A percentile compares a stretch with the other conserved stretches of the same genome.
phyloP scores from a whole-genome alignment of 2,797 vertebrate genomes.

The Aplochiton taeniatus region DNA sequence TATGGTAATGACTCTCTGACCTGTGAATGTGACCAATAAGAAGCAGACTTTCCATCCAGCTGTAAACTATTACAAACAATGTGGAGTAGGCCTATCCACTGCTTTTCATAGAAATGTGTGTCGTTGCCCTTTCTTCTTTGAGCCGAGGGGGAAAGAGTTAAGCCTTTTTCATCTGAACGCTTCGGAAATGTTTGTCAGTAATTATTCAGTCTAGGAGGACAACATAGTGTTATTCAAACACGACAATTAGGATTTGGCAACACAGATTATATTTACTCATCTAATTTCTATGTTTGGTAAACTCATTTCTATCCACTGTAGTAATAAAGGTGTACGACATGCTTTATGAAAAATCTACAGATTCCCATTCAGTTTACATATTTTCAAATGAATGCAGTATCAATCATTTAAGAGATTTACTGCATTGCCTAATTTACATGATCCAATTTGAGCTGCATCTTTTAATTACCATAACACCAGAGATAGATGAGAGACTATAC shows the following conservation, averaged over 20 bases:
- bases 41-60: constrained; percentile 63
- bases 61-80: constrained; percentile 72
- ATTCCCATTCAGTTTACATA: constrained; percentile 27
- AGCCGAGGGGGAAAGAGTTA: constrained; percentile 46
- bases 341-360: constrained; percentile 25
- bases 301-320: too few species aligned
- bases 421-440: constrained; percentile 27
- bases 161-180: too few species aligned
- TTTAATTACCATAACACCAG: constrained; percentile 21
- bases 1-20: constrained; percentile 57
- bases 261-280: too few species aligned
- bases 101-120: constrained; percentile 64
- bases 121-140: constrained; percentile 63
- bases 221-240: too few species aligned
- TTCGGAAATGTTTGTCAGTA: too few species aligned
- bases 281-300: too few species aligned
- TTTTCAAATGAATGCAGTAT: constrained; percentile 30
- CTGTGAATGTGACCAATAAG: constrained; percentile 72
- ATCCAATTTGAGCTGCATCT: constrained; percentile 22
- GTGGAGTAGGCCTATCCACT: constrained; percentile 63
- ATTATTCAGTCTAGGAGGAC: too few species aligned
- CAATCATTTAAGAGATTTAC: constrained; percentile 41
- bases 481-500: constrained; percentile 23
- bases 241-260: too few species aligned
- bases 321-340: not conserved